These are phyloP conservation scores for Athalia rosae DNA, from an alignment of 2,888 invertebrate species.

Conservation along the genomic window DNA sequence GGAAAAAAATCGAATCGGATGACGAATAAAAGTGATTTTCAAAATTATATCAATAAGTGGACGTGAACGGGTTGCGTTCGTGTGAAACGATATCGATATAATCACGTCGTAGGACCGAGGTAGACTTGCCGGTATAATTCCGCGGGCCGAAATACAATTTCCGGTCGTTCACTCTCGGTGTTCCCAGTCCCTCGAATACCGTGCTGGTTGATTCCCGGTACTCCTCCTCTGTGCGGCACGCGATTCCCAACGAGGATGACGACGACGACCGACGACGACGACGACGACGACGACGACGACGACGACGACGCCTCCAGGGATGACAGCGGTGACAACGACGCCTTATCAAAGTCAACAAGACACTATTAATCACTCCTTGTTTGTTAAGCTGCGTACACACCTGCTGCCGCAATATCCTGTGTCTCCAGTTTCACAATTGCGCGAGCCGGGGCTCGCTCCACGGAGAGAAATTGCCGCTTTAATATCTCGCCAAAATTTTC, in stretches of 20 bases:
- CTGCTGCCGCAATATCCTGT: conserved; percentile 67
- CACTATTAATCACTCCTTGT: conserved; percentile 71
- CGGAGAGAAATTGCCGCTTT: neutral
- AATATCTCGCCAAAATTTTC: conserved; percentile 2
- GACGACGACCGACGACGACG: too few relatives aligned
- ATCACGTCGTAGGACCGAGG: conserved; percentile 44
- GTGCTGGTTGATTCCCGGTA: conserved; percentile 43
- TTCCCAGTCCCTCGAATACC: conserved; percentile 54
- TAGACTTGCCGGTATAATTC: conserved; percentile 61
- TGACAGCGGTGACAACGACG: conserved; percentile 60
- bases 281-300: too few relatives aligned
- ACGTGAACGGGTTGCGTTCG: too few relatives aligned
- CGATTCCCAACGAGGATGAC: conserved; percentile 50
- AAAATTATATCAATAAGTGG: too few relatives aligned
- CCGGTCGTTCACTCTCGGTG: conserved; percentile 61
- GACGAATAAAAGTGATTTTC: too few relatives aligned
- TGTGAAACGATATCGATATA: too few relatives aligned
- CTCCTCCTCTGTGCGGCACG: neutral
- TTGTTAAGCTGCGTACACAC: conserved; percentile 70
- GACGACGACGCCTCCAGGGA: conserved; percentile 63
- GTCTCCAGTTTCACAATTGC: conserved; percentile 33
- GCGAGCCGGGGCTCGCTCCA: neutral
- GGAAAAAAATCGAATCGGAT: too few relatives aligned
- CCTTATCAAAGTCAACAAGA: conserved; percentile 67
- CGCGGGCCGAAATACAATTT: conserved; percentile 71